phyloP scores from a whole-genome alignment of 2,797 vertebrate genomes.

The Notolepis coatsorum region DNA sequence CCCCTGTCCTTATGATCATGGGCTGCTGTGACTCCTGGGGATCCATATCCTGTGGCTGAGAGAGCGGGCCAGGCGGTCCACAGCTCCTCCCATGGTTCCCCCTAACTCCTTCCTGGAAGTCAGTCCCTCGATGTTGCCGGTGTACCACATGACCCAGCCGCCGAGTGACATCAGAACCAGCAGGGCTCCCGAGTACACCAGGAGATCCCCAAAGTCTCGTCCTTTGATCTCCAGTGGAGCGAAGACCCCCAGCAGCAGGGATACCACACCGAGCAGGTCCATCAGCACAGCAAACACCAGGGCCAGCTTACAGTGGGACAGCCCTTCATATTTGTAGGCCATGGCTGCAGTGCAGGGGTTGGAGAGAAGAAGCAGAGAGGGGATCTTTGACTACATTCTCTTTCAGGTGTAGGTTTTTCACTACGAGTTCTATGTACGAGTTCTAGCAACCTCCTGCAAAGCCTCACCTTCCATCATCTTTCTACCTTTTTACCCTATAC shows the following conservation, averaged over 20 bases:
- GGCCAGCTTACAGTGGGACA: conserved; percentile 86
- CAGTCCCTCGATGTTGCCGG: conserved; percentile 92
- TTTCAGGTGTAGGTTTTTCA: too few relatives aligned
- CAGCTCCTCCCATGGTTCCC: conserved; percentile 71
- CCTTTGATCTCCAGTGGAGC: conserved; percentile 85
- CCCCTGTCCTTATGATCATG: conserved; percentile 44
- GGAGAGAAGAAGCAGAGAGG: conserved; percentile 10
- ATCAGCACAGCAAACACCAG: conserved; percentile 86
- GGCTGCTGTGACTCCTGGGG: conserved; percentile 65
- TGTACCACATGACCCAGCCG: conserved; percentile 94
- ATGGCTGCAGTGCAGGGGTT: conserved; percentile 51
- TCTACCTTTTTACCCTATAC: too few relatives aligned
- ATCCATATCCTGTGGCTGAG: conserved; percentile 81
- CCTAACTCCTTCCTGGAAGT: conserved; percentile 78
- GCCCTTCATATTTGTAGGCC: conserved; percentile 67
- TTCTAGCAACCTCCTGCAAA: too few relatives aligned
- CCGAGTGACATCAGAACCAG: conserved; percentile 87
- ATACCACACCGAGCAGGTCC: conserved; percentile 84
- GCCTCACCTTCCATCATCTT: too few relatives aligned
- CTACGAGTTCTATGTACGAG: too few relatives aligned
- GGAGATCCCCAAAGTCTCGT: conserved; percentile 88
- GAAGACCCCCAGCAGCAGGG: conserved; percentile 87
- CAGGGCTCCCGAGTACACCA: conserved; percentile 89
- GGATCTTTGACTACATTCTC: too few relatives aligned
- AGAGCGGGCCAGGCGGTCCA: conserved; percentile 85